Evolutionary conservation across 2,888 invertebrate genomes (phyloP).

Genomic region (Corythucha ciliata): DNA sequence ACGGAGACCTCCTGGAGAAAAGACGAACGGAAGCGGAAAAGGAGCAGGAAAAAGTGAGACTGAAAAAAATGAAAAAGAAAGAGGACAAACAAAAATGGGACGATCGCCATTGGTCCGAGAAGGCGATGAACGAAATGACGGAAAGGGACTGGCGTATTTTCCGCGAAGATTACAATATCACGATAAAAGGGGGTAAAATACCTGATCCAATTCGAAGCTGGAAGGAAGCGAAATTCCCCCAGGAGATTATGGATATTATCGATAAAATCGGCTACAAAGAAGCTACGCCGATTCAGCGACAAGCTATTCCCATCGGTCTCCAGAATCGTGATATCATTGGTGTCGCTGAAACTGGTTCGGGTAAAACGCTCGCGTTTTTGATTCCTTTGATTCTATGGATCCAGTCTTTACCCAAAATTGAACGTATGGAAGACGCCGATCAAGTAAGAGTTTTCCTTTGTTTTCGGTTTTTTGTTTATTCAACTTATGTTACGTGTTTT

Average conservation of each 20-base stretch:
- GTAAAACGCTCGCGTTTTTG: constrained; percentile 96
- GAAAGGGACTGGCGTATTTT: constrained; percentile 99
- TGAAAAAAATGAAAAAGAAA: constrained; percentile 85
- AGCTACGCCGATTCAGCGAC: constrained; percentile 97
- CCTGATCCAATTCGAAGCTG: constrained; percentile 93
- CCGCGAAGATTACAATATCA: constrained; percentile 97
- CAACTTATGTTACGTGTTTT: constrained; percentile 9
- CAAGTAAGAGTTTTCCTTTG: too few species aligned
- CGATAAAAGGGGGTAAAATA: constrained; percentile 91
- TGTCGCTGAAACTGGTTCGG: constrained; percentile 97
- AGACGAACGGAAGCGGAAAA: constrained; percentile 73
- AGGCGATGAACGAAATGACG: constrained; percentile 88
- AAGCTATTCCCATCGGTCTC: constrained; percentile 95
- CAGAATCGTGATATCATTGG: constrained; percentile 96
- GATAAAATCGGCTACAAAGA: constrained; percentile 93
- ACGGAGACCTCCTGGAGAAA: constrained; percentile 89
- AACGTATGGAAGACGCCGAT: constrained; percentile 79
- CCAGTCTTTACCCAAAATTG: constrained; percentile 91
- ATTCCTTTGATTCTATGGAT: constrained; percentile 97
- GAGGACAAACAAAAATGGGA: constrained; percentile 99
- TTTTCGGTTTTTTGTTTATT: not conserved
- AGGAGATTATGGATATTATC: constrained; percentile 87
- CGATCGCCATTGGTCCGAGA: constrained; percentile 98
- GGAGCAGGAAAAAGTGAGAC: constrained; percentile 49
- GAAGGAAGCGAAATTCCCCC: constrained; percentile 86